Percentiles rank a stretch among this genome's conserved stretches.
Evolutionary conservation across 2,888 invertebrate species (phyloP).

Genomic region (Xanthostigma xanthostigma): DNA sequence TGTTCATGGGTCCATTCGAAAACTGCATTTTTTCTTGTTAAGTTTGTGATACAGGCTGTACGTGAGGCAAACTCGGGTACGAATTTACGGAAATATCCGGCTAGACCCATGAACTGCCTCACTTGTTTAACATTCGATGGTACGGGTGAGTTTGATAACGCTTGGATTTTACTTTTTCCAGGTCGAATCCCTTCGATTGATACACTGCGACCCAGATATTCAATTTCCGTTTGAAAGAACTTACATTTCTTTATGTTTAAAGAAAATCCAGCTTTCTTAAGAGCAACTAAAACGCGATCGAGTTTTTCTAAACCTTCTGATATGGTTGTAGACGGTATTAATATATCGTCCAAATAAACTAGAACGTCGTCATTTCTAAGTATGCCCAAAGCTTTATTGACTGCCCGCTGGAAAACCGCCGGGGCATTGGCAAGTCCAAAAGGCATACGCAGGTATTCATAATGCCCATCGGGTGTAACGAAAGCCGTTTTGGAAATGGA

Average conservation of each 20-base stretch:
- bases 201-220: slow-evolving; percentile 17
- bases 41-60: slow-evolving; percentile 1
- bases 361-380: slow-evolving; percentile 8
- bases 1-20: slow-evolving; percentile 11
- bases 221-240: slow-evolving; percentile 13
- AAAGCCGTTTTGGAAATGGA: slow-evolving; percentile 17
- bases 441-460: slow-evolving; percentile 20
- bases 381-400: slow-evolving; percentile 9
- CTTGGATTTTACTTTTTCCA: slow-evolving; percentile 14
- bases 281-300: slow-evolving; percentile 5
- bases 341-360: slow-evolving; percentile 16
- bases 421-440: slow-evolving; percentile 22
- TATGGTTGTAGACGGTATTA: slow-evolving; percentile 12
- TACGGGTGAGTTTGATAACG: slow-evolving; percentile 13
- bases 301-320: slow-evolving; percentile 9
- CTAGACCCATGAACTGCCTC: slow-evolving; percentile 19
- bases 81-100: slow-evolving; percentile 19
- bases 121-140: slow-evolving; percentile 16
- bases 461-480: slow-evolving; percentile 20
- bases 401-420: slow-evolving; percentile 19
- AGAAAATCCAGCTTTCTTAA: slow-evolving; percentile 10
- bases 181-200: slow-evolving; percentile 15
- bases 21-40: slow-evolving; percentile 6
- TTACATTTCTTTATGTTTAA: slow-evolving; percentile 12
- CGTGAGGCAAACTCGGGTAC: slow-evolving; percentile 10